phyloP scores from a whole-genome alignment of 2,888 invertebrate genomes.

The Drosophila planitibia region DNA sequence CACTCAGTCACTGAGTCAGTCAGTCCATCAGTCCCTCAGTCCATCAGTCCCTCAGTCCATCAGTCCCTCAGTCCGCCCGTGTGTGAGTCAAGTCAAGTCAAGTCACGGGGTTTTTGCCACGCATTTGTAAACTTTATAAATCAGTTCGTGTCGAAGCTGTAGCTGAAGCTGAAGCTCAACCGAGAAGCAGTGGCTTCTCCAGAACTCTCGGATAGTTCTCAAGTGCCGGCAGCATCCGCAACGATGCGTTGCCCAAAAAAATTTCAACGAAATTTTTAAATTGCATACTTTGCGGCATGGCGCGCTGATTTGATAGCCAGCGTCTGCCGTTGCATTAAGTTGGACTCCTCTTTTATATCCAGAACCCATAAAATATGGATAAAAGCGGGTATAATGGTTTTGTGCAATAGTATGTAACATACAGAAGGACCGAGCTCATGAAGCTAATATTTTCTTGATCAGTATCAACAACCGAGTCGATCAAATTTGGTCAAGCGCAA shows the following conservation, averaged over 20 bases:
- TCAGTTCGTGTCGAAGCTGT: conserved; percentile 78
- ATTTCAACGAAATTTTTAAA: conserved; percentile 58
- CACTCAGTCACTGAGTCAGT: conserved; percentile 20
- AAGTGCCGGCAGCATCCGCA: conserved; percentile 44
- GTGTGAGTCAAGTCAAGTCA: conserved; percentile 60
- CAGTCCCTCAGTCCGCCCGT: conserved; percentile 35
- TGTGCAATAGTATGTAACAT: not conserved
- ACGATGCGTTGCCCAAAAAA: conserved; percentile 63
- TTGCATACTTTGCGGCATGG: conserved; percentile 76
- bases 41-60: conserved; percentile 37
- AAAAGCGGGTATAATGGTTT: not conserved
- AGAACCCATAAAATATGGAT: not conserved
- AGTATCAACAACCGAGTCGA: not conserved
- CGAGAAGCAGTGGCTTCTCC: conserved; percentile 3
- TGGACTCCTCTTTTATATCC: not conserved
- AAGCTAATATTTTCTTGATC: not conserved
- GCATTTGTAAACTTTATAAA: conserved; percentile 80
- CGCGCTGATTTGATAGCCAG: conserved; percentile 69
- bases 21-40: conserved; percentile 56
- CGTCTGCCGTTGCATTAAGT: conserved; percentile 50
- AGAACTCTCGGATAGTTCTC: conserved; percentile 16
- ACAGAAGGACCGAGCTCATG: not conserved
- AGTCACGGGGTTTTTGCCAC: conserved; percentile 81
- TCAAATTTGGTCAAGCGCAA: not conserved
- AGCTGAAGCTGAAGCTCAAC: conserved; percentile 37